Conservation (phyloP, 2,888 invertebrate genomes). For the Malthinus seriepunctatus region DNA sequence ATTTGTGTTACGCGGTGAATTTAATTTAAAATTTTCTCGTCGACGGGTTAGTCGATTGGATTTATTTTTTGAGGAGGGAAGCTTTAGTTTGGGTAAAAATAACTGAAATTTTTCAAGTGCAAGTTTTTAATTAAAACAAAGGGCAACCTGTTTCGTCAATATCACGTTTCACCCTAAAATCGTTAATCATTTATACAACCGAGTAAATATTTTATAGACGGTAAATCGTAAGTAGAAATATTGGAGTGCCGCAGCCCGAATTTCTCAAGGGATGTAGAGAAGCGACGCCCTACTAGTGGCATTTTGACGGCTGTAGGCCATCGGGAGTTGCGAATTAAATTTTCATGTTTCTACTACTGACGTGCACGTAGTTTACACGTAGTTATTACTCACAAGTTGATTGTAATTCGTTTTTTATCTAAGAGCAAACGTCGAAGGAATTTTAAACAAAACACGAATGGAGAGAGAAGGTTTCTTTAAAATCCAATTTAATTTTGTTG, state of each 20-base stretch:
- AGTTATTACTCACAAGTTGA: conserved; percentile 18
- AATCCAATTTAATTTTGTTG: conserved; percentile 3
- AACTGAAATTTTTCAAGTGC: background rate
- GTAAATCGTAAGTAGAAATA: conserved; percentile 35
- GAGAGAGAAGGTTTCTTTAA: background rate
- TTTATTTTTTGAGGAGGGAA: background rate
- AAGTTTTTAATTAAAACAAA: conserved; percentile 2
- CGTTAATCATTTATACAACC: conserved; percentile 24
- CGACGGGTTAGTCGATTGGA: background rate
- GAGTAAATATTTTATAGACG: conserved; percentile 38
- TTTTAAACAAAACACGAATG: conserved; percentile 2
- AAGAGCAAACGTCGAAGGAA: conserved; percentile 1
- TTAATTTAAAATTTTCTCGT: background rate
- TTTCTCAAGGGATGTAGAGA: conserved; percentile 36
- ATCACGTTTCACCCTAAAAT: conserved; percentile 22
- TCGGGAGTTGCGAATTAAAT: conserved; percentile 29
- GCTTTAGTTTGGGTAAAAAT: background rate
- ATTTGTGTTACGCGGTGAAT: background rate
- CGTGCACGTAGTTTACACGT: conserved; percentile 30
- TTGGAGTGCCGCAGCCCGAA: conserved; percentile 29
- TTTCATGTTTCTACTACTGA: conserved; percentile 27
- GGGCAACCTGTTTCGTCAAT: conserved; percentile 6
- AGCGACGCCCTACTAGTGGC: conserved; percentile 33
- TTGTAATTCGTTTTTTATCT: conserved; percentile 13
- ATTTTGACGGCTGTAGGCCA: conserved; percentile 35